Conservation (phyloP, 2,888 invertebrate genomes). For the Sipunculus nudus region DNA sequence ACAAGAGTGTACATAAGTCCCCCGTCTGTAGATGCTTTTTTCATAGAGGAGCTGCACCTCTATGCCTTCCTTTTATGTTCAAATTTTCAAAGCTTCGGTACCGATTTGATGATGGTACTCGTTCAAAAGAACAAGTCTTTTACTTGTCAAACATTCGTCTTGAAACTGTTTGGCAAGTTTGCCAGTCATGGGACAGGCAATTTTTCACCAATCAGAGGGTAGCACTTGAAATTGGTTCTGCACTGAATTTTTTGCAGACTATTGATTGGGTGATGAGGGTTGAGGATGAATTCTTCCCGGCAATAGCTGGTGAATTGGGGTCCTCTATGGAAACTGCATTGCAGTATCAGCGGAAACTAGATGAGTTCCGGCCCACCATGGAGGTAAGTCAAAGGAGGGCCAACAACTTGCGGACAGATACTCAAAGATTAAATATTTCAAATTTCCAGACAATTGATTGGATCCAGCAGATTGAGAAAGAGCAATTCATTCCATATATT, state of each 20-base stretch:
- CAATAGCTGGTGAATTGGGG: constrained; percentile 74
- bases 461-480: constrained; percentile 56
- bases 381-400: constrained; percentile 63
- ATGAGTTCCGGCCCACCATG: constrained; percentile 61
- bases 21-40: too few species aligned
- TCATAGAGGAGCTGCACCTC: too few species aligned
- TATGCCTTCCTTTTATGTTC: too few species aligned
- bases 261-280: constrained; percentile 69
- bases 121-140: too few species aligned
- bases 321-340: constrained; percentile 68
- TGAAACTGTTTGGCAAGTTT: too few species aligned
- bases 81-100: too few species aligned
- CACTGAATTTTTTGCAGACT: constrained; percentile 56
- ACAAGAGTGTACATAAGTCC: too few species aligned
- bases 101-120: too few species aligned
- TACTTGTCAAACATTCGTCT: too few species aligned
- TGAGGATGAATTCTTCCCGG: constrained; percentile 79
- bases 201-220: not conserved
- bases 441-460: constrained; percentile 60
- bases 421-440: too few species aligned
- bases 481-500: constrained; percentile 58
- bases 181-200: too few species aligned
- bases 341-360: constrained; percentile 57
- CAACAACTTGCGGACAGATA: too few species aligned
- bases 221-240: not conserved